A percentile compares a stretch with the other conserved stretches of the same genome.
Evolutionary conservation across 2,888 invertebrate genomes (phyloP).

Genomic region (Amphiduros pacificus): DNA sequence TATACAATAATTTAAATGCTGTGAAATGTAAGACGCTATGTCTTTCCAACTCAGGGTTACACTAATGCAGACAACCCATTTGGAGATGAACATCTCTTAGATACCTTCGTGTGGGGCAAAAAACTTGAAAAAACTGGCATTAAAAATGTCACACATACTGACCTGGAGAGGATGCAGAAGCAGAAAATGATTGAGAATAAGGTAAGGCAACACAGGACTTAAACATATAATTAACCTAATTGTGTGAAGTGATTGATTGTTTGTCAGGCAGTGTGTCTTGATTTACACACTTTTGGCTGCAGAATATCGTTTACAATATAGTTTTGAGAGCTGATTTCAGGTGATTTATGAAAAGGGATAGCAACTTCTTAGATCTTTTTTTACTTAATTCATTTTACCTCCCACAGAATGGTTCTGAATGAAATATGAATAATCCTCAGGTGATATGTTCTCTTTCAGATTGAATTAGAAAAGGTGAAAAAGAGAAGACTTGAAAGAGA

Average conservation of each 20-base stretch:
- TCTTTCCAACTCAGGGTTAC: slow-evolving; percentile 81
- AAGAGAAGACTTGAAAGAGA: slow-evolving; percentile 87
- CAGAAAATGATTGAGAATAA: slow-evolving; percentile 89
- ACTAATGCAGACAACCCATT: slow-evolving; percentile 99
- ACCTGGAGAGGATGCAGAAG: slow-evolving; percentile 79
- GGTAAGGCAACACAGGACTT: slow-evolving; percentile 35
- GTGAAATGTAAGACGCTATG: too few relatives aligned
- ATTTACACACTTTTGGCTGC: too few relatives aligned
- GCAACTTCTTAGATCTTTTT: too few relatives aligned
- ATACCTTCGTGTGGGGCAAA: slow-evolving; percentile 95
- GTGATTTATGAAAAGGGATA: too few relatives aligned
- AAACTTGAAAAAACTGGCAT: slow-evolving; percentile 93
- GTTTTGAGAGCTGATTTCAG: slow-evolving; percentile 31
- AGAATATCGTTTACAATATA: background rate
- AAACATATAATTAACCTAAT: too few relatives aligned
- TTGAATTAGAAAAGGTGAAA: slow-evolving; percentile 93
- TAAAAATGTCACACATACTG: slow-evolving; percentile 64
- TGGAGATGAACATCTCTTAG: slow-evolving; percentile 91
- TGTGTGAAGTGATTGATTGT: too few relatives aligned
- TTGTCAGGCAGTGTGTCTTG: too few relatives aligned
- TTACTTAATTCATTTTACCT: too few relatives aligned
- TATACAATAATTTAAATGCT: too few relatives aligned
- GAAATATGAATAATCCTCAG: too few relatives aligned
- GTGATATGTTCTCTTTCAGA: slow-evolving; percentile 49
- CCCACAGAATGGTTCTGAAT: too few relatives aligned